phyloP scores from a whole-genome alignment of 2,888 invertebrate species.

The Dusona sp. region DNA sequence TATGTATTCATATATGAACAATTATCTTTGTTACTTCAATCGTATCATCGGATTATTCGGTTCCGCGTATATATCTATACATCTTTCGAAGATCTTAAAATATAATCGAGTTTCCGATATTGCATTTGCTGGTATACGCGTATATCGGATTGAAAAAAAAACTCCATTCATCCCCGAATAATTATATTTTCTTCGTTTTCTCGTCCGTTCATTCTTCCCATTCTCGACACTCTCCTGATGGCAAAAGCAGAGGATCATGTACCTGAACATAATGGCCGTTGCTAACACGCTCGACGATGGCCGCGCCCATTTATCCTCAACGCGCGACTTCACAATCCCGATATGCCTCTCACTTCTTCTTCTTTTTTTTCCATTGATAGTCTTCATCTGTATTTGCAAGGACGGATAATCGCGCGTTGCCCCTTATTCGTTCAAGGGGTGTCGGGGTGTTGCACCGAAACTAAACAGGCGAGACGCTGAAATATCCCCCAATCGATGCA shows the following conservation, averaged over 20 bases:
- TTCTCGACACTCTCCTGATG: slow-evolving; percentile 66
- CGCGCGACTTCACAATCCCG: slow-evolving; percentile 75
- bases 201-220: slow-evolving; percentile 35
- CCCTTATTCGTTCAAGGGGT: slow-evolving; percentile 71
- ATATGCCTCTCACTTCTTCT: slow-evolving; percentile 22
- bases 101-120: slow-evolving; percentile 27
- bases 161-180: background rate
- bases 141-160: slow-evolving; percentile 38
- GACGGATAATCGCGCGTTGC: slow-evolving; percentile 75
- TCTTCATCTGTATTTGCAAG: slow-evolving; percentile 65
- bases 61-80: slow-evolving; percentile 20
- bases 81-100: slow-evolving; percentile 15
- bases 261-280: slow-evolving; percentile 77
- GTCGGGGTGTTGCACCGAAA: slow-evolving; percentile 80
- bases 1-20: slow-evolving; percentile 6
- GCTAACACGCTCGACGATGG: slow-evolving; percentile 77
- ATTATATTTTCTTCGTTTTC: slow-evolving; percentile 28
- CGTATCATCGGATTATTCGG: slow-evolving; percentile 63
- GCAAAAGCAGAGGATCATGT: slow-evolving; percentile 28
- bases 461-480: slow-evolving; percentile 56
- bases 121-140: slow-evolving; percentile 28
- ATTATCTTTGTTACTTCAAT: slow-evolving; percentile 60
- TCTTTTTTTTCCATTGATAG: slow-evolving; percentile 48
- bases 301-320: slow-evolving; percentile 76
- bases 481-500: slow-evolving; percentile 70